A percentile compares a stretch with the other conserved stretches of the same genome.
Evolutionary conservation across 2,888 invertebrate species (phyloP).

Genomic region (Watsonalla binaria): DNA sequence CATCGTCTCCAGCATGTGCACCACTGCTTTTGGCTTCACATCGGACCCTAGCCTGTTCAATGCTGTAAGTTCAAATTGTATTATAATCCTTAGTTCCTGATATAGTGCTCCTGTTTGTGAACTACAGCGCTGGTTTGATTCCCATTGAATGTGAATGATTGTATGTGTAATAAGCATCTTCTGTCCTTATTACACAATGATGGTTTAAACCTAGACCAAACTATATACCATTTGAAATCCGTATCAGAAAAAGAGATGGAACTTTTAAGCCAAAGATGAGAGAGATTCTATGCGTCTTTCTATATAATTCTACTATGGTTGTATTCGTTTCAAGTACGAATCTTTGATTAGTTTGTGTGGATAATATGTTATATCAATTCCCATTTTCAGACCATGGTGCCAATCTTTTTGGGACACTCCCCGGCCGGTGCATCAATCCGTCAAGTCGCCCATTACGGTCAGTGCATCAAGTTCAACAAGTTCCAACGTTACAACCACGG

Average conservation of each 20-base stretch:
- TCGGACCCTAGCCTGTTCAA: slow-evolving; percentile 23
- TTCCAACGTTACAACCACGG: slow-evolving; percentile 44
- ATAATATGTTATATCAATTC: background rate
- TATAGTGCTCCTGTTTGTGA: no score
- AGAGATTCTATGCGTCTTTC: no score
- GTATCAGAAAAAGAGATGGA: no score
- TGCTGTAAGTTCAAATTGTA: slow-evolving; percentile 21
- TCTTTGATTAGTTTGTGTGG: no score
- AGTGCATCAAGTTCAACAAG: slow-evolving; percentile 28
- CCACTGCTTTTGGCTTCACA: slow-evolving; percentile 2
- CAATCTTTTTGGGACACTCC: slow-evolving; percentile 38
- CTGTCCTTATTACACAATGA: no score
- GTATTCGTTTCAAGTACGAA: no score
- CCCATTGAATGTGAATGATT: background rate
- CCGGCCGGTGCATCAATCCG: slow-evolving; percentile 48
- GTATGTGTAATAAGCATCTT: background rate
- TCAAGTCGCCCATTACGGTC: slow-evolving; percentile 47
- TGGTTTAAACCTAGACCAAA: no score
- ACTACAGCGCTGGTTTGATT: background rate
- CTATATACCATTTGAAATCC: no score
- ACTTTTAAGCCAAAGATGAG: no score
- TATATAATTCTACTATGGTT: no score
- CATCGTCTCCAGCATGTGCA: slow-evolving; percentile 17
- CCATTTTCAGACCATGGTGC: slow-evolving; percentile 42
- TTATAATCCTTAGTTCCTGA: background rate